A percentile compares a stretch with the other conserved stretches of the same genome.
Conservation (phyloP, 1,140 invertebrate genomes). For the Rhopalosiphum maidis region DNA sequence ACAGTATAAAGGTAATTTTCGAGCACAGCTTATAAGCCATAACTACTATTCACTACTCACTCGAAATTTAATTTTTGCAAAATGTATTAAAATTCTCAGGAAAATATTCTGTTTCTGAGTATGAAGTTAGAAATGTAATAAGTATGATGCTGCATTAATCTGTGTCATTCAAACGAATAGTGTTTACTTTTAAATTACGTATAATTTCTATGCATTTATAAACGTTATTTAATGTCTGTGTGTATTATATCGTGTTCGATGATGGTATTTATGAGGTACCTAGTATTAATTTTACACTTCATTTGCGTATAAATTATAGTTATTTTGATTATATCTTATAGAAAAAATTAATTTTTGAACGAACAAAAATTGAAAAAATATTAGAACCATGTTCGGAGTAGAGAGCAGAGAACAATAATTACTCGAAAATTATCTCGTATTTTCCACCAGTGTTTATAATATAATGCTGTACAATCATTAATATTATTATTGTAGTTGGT, state of each 20-base stretch:
- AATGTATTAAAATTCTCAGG: not conserved
- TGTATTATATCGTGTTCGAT: too few species aligned
- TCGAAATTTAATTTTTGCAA: not conserved
- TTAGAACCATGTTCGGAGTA: not conserved
- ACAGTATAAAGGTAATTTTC: too few species aligned
- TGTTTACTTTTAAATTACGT: not conserved
- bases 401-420: not conserved
- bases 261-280: too few species aligned
- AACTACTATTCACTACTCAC: too few species aligned
- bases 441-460: not conserved
- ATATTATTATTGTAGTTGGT: not conserved
- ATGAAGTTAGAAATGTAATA: not conserved
- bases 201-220: not conserved
- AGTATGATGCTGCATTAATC: not conserved
- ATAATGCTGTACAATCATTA: not conserved
- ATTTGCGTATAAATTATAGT: not conserved
- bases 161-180: not conserved
- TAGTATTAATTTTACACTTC: not conserved
- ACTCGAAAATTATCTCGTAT: not conserved
- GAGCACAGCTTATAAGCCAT: too few species aligned
- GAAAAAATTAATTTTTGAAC: not conserved
- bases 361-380: not conserved
- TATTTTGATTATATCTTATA: not conserved
- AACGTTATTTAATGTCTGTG: not conserved
- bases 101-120: not conserved